Conservation (phyloP, 2,113 vertebrate species). For the Podiceps cristatus region DNA sequence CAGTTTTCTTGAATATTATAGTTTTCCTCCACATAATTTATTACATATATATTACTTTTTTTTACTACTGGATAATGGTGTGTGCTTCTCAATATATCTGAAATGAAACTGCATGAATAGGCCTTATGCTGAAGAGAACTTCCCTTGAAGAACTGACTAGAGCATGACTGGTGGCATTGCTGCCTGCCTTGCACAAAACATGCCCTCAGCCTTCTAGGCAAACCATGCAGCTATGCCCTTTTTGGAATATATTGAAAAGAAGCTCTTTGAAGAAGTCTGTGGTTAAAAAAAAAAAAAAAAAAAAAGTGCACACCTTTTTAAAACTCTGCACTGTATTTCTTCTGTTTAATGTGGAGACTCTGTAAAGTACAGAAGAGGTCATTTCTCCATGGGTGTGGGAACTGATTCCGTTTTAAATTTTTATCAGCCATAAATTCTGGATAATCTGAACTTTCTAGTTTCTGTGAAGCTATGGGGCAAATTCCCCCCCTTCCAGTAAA, state of each 20-base stretch:
- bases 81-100: not conserved
- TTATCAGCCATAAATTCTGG: not conserved
- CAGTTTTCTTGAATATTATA: not conserved
- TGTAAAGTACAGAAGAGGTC: not conserved
- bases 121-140: not conserved
- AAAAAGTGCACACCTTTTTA: not conserved
- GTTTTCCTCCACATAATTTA: not conserved
- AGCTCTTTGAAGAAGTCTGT: not conserved
- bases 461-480: not conserved
- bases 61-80: not conserved
- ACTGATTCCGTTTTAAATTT: not conserved
- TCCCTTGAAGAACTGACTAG: not conserved
- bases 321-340: not conserved
- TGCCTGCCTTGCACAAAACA: not conserved
- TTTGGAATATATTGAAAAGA: not conserved
- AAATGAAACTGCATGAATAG: not conserved
- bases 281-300: not conserved
- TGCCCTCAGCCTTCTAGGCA: too few species aligned
- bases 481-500: not conserved
- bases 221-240: too few species aligned
- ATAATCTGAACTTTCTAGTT: not conserved
- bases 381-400: not conserved
- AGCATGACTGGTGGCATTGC: rapidly evolving
- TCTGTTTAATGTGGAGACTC: not conserved
- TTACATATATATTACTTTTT: not conserved